Base-by-base conservation (phyloP, 2,797 vertebrate genomes). In the Nannoperca australis region DNA sequence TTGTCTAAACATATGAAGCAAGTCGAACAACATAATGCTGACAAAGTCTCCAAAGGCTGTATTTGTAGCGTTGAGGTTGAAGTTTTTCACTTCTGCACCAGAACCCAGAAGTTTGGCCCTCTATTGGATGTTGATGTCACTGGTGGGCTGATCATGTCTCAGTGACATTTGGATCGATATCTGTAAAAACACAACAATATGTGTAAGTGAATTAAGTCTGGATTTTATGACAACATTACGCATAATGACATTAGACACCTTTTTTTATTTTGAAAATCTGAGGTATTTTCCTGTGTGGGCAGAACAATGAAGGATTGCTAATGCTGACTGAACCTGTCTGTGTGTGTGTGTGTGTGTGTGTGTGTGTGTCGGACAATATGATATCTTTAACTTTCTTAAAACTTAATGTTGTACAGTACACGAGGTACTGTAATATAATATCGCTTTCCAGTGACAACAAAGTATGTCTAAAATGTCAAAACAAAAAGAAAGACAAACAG, bases 211-310 rank as follows among this genome's bases (percentile, higher is more conserved):
- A 12, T 54, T 61, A 38, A 51, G n/a, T 17, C 20, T 24, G 2
- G 7, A 55, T 55, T 32, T 44, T 3, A 27, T n/a, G 8, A 30
- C 40, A 47, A 38, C 32, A 24, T 60, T 69, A 5, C 24, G 1
- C 5, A 51, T 24, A 70, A 11, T 68, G 45, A n/a, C 8, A 32
- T 34, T 6, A 13, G 30, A 27, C 10, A n/a, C 9, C 61, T 27
- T 27, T n/a, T 81, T 69, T 75, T 78, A 61, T 65, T 78, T 69
- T 70, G 47, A 73, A 61, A 79, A 58, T 42, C 15, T 4, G 13
- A 63, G 14, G 36, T 55, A 8, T 74, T 75, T 63, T 65, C 15
- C 70, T 44, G 24, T 50, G 7, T 64, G 47, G 47, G 20, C 1
- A 5, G 40, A 7, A 42, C 59, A 20, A 24, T 49, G 2, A 51